Percentiles rank a stretch among this genome's conserved stretches.
Conservation (phyloP, 2,888 invertebrate genomes). For the Pammene fasciana region DNA sequence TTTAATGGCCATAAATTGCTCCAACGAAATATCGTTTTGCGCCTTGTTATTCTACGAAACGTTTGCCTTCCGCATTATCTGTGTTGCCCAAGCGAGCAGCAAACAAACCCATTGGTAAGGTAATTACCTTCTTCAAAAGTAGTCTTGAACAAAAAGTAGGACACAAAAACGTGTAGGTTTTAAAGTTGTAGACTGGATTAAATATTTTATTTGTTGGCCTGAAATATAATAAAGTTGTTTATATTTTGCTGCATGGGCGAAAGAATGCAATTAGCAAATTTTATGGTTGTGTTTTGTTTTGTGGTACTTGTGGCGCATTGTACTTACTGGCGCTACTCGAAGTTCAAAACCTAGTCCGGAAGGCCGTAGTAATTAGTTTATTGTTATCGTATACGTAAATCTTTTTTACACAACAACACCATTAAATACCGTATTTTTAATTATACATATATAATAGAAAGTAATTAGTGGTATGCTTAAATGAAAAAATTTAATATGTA, state of each 20-base stretch:
- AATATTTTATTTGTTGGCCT: slow-evolving; percentile 5
- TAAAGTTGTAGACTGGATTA: background rate
- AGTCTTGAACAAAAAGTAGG: slow-evolving; percentile 23
- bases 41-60: slow-evolving; percentile 60
- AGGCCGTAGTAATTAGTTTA: background rate
- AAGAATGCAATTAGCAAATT: slow-evolving; percentile 5
- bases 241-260: no score
- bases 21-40: slow-evolving; percentile 58
- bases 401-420: background rate
- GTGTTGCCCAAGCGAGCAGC: slow-evolving; percentile 42
- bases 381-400: background rate
- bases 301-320: background rate
- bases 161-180: slow-evolving; percentile 15
- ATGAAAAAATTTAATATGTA: no score
- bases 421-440: background rate
- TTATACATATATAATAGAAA: background rate
- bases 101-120: slow-evolving; percentile 48
- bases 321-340: background rate
- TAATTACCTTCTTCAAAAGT: slow-evolving; percentile 36
- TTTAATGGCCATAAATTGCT: slow-evolving; percentile 70
- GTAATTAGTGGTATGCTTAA: no score
- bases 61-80: slow-evolving; percentile 58
- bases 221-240: no score
- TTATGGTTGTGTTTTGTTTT: background rate
- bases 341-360: background rate